Evolutionary conservation across 1,140 invertebrate species (phyloP), one percentile per base, ranked within the genome.

Genomic region (Cephus cinctus): DNA sequence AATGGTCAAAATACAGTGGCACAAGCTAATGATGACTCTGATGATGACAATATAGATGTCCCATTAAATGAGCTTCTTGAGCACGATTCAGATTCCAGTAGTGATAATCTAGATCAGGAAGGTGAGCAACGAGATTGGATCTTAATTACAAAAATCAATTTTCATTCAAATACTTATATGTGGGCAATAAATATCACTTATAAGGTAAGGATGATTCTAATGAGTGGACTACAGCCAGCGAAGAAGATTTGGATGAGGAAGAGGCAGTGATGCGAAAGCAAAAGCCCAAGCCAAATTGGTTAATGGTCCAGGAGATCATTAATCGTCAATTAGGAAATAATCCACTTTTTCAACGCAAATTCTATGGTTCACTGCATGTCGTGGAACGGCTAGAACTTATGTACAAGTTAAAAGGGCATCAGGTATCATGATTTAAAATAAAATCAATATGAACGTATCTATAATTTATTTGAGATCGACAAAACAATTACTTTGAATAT

Each of bases 381-480:
- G 88, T 94, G 5, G 85, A 95, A 71, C 83, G 89, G 51, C 75
- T 98, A 59, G 83, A 93, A 65, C 76, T 93, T 21, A 83, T 88
- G 71, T 83, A 86, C 55, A 85, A 86, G 66, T 76, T 98, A 60
- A 82, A 87, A 22, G 82, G 83, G 52, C 94, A 97, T 76, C 76
- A 78, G 47, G 64, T 73, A 57, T 19, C 25, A 12, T 36, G 3
- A 9, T 44, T 18, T n/a, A 1, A 27, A 22, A 46, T 42, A 4
- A 11, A 2, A 30, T 9, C 27, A 30, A 30, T 30, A 30, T 43
- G 36, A 39, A 5, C 12, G 22, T 34, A 4, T 32, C 9, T 9
- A 3, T 25, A 42, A 47, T 42, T 34, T 35, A 9, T 18, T 46
- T 32, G 6, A 15, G 46, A 30, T 39, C 41, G n/a, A 38, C 23